Evolutionary conservation across 1,140 invertebrate genomes (phyloP).

Genomic region (Cataglyphis hispanica): DNA sequence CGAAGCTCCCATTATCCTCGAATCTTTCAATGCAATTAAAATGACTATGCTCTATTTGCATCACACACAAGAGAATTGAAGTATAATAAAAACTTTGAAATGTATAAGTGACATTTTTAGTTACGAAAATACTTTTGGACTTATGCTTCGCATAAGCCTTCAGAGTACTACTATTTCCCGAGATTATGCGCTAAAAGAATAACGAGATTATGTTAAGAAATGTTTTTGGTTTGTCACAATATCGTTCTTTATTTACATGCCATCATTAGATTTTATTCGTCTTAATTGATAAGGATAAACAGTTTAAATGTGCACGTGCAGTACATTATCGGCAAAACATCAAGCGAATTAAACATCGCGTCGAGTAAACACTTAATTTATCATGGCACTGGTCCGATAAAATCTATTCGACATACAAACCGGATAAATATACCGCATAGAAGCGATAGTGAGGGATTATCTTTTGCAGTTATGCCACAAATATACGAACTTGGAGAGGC

Average conservation of each 20-base stretch:
- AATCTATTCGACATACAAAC: conserved; percentile 34
- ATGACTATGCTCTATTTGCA: neutral
- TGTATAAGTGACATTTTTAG: neutral
- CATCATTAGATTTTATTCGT: neutral
- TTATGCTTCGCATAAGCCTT: too few species aligned
- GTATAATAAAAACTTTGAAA: neutral
- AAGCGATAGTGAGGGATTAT: conserved; percentile 19
- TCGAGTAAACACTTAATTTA: conserved; percentile 44
- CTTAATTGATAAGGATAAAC: conserved; percentile 46
- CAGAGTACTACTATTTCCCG: neutral
- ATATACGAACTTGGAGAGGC: neutral
- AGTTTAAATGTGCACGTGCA: conserved; percentile 24
- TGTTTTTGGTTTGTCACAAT: neutral
- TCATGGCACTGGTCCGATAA: conserved; percentile 28
- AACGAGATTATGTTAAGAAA: neutral
- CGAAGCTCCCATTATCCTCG: neutral
- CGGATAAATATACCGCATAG: conserved; percentile 46
- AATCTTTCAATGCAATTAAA: conserved; percentile 18
- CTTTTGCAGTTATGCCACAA: conserved; percentile 33
- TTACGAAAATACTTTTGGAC: neutral
- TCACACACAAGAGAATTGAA: neutral
- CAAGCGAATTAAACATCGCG: neutral
- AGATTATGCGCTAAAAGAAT: neutral
- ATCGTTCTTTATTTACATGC: conserved; percentile 10
- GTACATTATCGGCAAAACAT: conserved; percentile 37